phyloP scores from a whole-genome alignment of 2,888 invertebrate species.

The Patella pellucida region DNA sequence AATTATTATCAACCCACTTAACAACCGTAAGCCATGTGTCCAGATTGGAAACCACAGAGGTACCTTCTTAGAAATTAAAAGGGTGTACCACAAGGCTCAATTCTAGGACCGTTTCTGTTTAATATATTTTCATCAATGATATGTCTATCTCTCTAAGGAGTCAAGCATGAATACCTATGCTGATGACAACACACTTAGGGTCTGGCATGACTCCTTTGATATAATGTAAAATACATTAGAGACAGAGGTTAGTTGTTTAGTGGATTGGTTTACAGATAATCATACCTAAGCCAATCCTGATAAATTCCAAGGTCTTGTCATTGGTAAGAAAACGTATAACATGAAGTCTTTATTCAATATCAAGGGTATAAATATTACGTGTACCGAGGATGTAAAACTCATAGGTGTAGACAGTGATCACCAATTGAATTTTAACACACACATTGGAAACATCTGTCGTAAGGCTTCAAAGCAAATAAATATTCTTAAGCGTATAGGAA shows the following conservation, averaged over 20 bases:
- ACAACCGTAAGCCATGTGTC: too few species aligned
- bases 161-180: conserved; percentile 27
- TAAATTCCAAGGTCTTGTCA: conserved; percentile 25
- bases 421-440: too few species aligned
- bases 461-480: too few species aligned
- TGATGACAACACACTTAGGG: conserved; percentile 29
- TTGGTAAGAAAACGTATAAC: neutral
- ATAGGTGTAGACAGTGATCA: too few species aligned
- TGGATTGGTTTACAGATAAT: conserved; percentile 28
- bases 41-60: too few species aligned
- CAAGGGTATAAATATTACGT: too few species aligned
- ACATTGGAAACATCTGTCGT: too few species aligned
- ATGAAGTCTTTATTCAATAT: too few species aligned
- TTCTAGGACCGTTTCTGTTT: conserved; percentile 26
- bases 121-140: conserved; percentile 29
- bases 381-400: too few species aligned
- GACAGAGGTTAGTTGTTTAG: conserved; percentile 21
- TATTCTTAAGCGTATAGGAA: too few species aligned
- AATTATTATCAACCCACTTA: too few species aligned
- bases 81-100: conserved; percentile 28
- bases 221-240: conserved; percentile 15
- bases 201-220: conserved; percentile 14
- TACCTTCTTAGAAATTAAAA: neutral
- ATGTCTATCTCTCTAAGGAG: conserved; percentile 27
- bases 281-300: conserved; percentile 26